Base-by-base conservation (phyloP, 2,888 invertebrate species). In the Hermaeophaga mercurialis region DNA sequence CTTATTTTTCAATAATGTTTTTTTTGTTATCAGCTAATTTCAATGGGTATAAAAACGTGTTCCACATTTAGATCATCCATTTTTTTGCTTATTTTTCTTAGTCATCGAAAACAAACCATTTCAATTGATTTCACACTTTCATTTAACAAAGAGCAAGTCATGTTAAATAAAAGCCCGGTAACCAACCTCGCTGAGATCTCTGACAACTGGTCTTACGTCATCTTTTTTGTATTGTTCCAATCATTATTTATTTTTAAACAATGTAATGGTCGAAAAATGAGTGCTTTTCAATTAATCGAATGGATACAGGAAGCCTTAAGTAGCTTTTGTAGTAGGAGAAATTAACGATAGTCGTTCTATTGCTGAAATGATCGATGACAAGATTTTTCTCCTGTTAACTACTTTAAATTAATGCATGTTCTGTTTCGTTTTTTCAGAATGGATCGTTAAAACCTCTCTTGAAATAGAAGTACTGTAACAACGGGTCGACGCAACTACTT, bases 81-180 rank as follows among this genome's bases (percentile, higher is more conserved):
- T 26, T 26, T 26, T 26, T 26, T 8, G 9, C 26, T 6, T 28
- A 7, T 33, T 33, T 36, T 36, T 36, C 17, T 17, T 2, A 9
- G 24, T 22, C 14, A 7, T 6, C 9, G 12, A 54, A 58, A 61
- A 56, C 47, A 56, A 53, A 58, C 54, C 61, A 49, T 58, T 56
- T 46, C 58, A 58, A 61, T 58, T 56, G 58, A 61, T 61, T 62
- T 59, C 53, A 62, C 53, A 54, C 54, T 54, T 52, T 60, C 49
- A 44, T 56, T 49, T 54, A 58, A 49, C 60, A 63, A 65, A 64
- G 60, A 64, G 67, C 67, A 67, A 67, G 67, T 67, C 67, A 67
- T 63, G 59, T 60, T 57, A 67, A 67, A 67, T 67, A 67, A 67
- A 64, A 67, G 67, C 62, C 59, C 54, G 8, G 33, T 14, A 26